Conservation (phyloP, 2,888 invertebrate genomes). For the Pseudanteris insignis region DNA sequence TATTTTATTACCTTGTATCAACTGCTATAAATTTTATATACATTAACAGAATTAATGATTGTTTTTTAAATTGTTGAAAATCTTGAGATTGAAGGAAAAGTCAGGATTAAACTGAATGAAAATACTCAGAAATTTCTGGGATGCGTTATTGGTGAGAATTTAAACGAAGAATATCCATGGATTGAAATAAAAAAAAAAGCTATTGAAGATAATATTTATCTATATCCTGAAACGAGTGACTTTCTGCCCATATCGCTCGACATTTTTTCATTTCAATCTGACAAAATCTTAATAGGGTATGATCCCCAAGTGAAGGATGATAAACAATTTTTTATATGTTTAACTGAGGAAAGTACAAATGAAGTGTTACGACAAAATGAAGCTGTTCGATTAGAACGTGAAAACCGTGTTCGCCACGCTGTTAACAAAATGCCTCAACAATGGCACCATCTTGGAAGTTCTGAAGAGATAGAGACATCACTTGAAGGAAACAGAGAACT, state of each 20-base stretch:
- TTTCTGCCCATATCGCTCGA: conserved; percentile 65
- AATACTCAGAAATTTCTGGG: conserved; percentile 73
- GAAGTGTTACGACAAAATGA: conserved; percentile 62
- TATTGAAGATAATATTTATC: conserved; percentile 72
- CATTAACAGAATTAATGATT: not conserved
- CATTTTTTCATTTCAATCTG: conserved; percentile 60
- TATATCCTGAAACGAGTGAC: conserved; percentile 69
- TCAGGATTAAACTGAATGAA: conserved; percentile 69
- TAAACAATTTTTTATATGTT: conserved; percentile 77
- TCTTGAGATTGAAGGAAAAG: conserved; percentile 69
- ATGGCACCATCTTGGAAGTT: conserved; percentile 76
- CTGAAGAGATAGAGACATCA: conserved; percentile 72
- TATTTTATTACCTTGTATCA: too few relatives aligned
- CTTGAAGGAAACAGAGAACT: conserved; percentile 70
- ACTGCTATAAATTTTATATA: too few relatives aligned
- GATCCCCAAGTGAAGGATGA: conserved; percentile 72
- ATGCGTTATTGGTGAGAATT: conserved; percentile 74
- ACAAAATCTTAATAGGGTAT: conserved; percentile 72
- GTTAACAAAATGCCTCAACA: conserved; percentile 69
- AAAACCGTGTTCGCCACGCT: conserved; percentile 66
- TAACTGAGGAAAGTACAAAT: conserved; percentile 70
- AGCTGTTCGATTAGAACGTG: conserved; percentile 50
- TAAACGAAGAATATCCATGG: conserved; percentile 81
- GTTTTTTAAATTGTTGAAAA: too few relatives aligned
- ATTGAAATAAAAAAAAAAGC: conserved; percentile 72